Conservation (phyloP, 2,113 vertebrate genomes). For the Oceanodroma tethys region DNA sequence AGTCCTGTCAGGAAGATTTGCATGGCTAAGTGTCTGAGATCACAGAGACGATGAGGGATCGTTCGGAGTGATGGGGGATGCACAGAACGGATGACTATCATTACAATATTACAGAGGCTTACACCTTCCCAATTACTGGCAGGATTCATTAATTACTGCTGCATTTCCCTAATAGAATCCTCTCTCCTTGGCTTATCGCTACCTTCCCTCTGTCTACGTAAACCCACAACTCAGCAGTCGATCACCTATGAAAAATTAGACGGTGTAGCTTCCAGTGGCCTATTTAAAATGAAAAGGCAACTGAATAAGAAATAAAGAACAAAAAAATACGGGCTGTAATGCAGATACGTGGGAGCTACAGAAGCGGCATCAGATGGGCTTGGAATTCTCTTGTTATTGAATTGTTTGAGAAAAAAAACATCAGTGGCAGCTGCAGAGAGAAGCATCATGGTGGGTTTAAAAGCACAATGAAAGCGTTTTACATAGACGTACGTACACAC, state of each 20-base stretch:
- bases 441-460: neutral
- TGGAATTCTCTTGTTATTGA: conserved; percentile 31
- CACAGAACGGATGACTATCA: conserved; percentile 94
- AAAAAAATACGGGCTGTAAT: neutral
- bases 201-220: conserved; percentile 79
- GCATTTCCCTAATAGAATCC: conserved; percentile 83
- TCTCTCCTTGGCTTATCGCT: conserved; percentile 75
- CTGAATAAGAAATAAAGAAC: conserved; percentile 31
- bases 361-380: neutral
- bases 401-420: neutral
- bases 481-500: neutral
- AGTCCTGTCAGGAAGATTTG: conserved; percentile 96
- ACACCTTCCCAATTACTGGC: conserved; percentile 97
- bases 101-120: conserved; percentile 89
- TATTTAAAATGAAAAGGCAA: conserved; percentile 70
- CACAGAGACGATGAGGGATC: conserved; percentile 85
- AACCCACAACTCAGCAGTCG: conserved; percentile 75
- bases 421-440: conserved; percentile 2
- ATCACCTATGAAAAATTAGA: conserved; percentile 80
- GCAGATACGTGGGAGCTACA: neutral
- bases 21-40: conserved; percentile 96
- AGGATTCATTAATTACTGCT: conserved; percentile 95
- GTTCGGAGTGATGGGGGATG: conserved; percentile 79
- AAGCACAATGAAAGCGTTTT: conserved; percentile 13
- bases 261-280: conserved; percentile 56